Base-by-base conservation (phyloP, 2,797 vertebrate species). In the Mus caroli region DNA sequence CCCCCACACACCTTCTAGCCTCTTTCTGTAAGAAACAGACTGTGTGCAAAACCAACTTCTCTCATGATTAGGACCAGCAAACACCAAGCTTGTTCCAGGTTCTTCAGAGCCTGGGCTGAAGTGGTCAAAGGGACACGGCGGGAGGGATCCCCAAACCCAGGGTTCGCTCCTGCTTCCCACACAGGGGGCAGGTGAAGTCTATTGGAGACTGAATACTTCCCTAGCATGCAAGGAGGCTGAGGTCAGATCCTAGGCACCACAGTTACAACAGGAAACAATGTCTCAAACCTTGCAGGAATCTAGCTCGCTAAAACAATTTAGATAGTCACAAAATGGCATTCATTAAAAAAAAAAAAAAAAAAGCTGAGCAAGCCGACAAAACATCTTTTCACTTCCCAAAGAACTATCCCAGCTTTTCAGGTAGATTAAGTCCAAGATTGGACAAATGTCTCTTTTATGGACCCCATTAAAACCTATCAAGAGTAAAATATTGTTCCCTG, bases 401-500 rank as follows among this genome's bases (percentile, higher is more conserved):
- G 84, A 75, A 95, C 15, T 6, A 71, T 6, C 40, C 52, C 34
- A 31, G 58, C 26, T 91, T 96, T 93, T 84, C 43, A 60, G 93
- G 92, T 67, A 93, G 67, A 97, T 96, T 93, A 94, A 93, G 54
- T 37, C 76, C 52, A 87, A 73, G 67, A 62, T 56, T 89, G 26
- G 84, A 78, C 50, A 79, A 79, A 90, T 52, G 12, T 54, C 58
- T 64, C 46, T 95, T 92, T 89, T 93, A 56, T n/a, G 17, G 34
- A 88, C 37, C 20, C 37, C 71, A 50, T 92, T 79, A 86, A 95
- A 91, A 75, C 60, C 37, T 20, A 78, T 73, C 6, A 76, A 24
- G 88, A 50, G 73, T 89, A 31, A 90, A 64, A 50, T 58, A 75
- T 71, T 37, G n/a, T 13, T 0, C 3, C 14, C 6, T 1, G 80